These are phyloP conservation scores for Aurelia aurita DNA, from an alignment of 30 jellyfish, hydroid and myxozoan species.

Conservation along the genomic window DNA sequence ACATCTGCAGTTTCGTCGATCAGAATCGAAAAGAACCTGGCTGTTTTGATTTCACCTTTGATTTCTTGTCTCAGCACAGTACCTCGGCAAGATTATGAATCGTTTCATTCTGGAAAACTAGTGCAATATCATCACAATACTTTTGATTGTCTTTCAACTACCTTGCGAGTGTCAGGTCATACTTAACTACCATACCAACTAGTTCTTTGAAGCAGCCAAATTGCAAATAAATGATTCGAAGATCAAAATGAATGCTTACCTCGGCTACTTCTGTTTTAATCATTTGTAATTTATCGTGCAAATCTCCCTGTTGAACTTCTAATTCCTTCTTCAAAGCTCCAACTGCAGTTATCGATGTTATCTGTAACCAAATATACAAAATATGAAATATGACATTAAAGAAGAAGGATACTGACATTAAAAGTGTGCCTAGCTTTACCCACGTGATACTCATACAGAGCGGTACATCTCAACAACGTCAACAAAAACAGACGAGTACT, in stretches of 20 bases:
- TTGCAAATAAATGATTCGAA: no score
- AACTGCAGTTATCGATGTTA: constrained; percentile 70
- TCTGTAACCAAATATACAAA: constrained; percentile 47
- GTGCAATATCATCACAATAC: neutral
- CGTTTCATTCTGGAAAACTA: constrained; percentile 40
- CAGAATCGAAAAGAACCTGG: constrained; percentile 23
- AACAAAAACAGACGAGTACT: no score
- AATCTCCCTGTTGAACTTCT: constrained; percentile 42
- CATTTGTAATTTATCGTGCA: constrained; percentile 48
- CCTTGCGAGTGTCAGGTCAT: constrained; percentile 10
- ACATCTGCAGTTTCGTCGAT: constrained; percentile 56
- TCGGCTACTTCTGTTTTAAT: constrained; percentile 68
- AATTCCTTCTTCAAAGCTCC: constrained; percentile 70
- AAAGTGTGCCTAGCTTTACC: neutral
- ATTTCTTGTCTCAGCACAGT: constrained; percentile 28
- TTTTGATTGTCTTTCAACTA: constrained; percentile 11
- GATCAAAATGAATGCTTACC: neutral
- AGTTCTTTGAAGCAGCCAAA: constrained; percentile 19
- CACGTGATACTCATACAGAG: no score
- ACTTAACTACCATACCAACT: neutral
- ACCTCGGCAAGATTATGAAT: constrained; percentile 32
- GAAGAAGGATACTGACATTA: neutral
- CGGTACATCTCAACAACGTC: no score
- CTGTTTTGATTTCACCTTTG: constrained; percentile 10
- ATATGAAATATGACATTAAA: neutral